Evolutionary conservation across 2,797 vertebrate genomes (phyloP), one percentile per base, ranked within the genome.

Genomic region (Epinephelus coioides): DNA sequence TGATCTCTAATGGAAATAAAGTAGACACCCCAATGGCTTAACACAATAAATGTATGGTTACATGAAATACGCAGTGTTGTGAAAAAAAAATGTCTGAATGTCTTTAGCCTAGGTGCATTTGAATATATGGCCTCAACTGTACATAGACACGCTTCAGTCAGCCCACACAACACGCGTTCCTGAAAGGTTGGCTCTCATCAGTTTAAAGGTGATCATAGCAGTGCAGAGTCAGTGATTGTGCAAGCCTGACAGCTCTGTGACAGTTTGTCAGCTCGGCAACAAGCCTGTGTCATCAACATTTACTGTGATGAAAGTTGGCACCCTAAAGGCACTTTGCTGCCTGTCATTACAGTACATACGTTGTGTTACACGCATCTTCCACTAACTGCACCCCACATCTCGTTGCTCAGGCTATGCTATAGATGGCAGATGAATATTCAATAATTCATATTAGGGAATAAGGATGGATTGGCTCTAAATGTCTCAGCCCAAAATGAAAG

Each of bases 121-220:
- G 34, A 51, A 17, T 38, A 4, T 25, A 18, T 7, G 15, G 34
- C 50, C 0, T 43, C 6, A 43, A 43, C 65, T 43, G n/a, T 68
- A 46, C 56, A 61, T 46, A 50, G 27, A 43, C 40, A 12, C 12
- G 34, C 34, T 34, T 21, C 25, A 25, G 51, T n/a, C 38, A 40
- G 2, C 74, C 81, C 88, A 69, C 77, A 76, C 68, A 78, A 47
- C 66, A 64, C 38, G 19, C 7, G 13, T 51, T 83, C 62, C 75
- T 65, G 53, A 86, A 89, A 82, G 80, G 83, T 87, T 79, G 76
- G 27, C 67, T 83, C 72, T 84, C 73, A 89, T 91, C 79, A 88
- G 84, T 86, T 71, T 86, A 91, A 90, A 93, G 90, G 92, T 94
- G 91, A 94, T 92, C 86, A 89, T 73, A 81, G 87, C 78, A 56